phyloP scores from a whole-genome alignment of 92 coral and sea anemone species.

The Siderastrea radians region DNA sequence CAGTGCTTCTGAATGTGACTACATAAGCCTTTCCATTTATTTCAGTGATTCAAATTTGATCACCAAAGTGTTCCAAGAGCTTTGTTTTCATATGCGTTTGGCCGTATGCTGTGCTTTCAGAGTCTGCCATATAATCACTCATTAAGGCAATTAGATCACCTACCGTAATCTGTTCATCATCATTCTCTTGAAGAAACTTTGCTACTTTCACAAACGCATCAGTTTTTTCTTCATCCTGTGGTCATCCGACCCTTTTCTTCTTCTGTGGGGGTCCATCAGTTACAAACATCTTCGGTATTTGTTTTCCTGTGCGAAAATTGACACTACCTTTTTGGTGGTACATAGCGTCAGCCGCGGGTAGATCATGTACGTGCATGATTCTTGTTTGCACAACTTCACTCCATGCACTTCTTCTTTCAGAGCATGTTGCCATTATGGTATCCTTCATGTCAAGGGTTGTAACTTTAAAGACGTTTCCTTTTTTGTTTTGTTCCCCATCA shows the following conservation, averaged over 20 bases:
- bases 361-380: slow-evolving; percentile 35
- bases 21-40: no score
- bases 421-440: no score
- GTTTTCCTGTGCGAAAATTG: not conserved
- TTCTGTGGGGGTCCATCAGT: slow-evolving; percentile 2
- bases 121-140: not conserved
- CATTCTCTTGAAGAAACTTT: slow-evolving; percentile 11
- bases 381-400: slow-evolving; percentile 6
- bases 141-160: slow-evolving; percentile 10
- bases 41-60: slow-evolving; percentile 28
- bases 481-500: no score
- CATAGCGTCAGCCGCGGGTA: slow-evolving; percentile 37
- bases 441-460: no score
- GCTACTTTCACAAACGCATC: slow-evolving; percentile 28
- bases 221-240: slow-evolving; percentile 34
- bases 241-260: slow-evolving; percentile 28
- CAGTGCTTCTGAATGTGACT: no score
- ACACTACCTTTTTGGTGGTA: slow-evolving; percentile 36
- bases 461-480: no score
- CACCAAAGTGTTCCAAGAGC: slow-evolving; percentile 44
- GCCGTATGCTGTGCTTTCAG: slow-evolving; percentile 33
- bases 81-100: slow-evolving; percentile 28
- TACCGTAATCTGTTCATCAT: slow-evolving; percentile 28
- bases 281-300: slow-evolving; percentile 15
- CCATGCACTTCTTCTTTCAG: no score